Evolutionary conservation across 2,113 vertebrate species (phyloP).

Genomic region (Eurystomus gularis): DNA sequence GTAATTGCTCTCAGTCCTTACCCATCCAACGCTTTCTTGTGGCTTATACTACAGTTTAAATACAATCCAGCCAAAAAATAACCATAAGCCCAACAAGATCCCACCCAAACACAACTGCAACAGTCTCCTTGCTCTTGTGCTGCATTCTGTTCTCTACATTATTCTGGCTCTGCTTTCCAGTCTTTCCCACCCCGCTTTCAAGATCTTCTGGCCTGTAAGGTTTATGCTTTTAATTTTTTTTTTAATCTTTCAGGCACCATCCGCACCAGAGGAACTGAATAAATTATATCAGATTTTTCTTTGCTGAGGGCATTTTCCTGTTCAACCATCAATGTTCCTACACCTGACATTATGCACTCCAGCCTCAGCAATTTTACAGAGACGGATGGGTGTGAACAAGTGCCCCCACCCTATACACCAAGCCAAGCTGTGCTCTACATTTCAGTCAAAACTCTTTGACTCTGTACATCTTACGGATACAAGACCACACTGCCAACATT

Average conservation of each 20-base stretch:
- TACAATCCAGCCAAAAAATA: neutral
- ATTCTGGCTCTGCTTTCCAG: neutral
- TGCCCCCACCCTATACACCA: no score
- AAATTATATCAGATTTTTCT: neutral
- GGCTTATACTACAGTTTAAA: neutral
- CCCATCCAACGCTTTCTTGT: neutral
- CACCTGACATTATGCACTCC: no score
- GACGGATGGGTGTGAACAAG: fast-evolving
- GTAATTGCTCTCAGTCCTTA: neutral
- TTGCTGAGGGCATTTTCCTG: neutral
- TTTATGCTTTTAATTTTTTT: neutral
- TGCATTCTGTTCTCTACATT: neutral
- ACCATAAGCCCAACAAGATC: neutral
- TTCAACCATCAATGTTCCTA: neutral
- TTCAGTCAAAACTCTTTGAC: neutral
- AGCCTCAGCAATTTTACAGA: neutral
- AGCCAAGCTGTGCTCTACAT: neutral
- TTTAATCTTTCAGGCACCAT: neutral
- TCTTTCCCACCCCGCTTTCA: neutral
- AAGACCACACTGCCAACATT: fast-evolving
- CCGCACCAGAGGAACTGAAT: neutral
- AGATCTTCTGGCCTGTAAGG: neutral
- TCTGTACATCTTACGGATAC: neutral
- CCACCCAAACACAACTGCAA: neutral
- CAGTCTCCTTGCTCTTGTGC: neutral